Conservation (phyloP, 2,888 invertebrate species). For the Caenorhabditis parvicauda region DNA sequence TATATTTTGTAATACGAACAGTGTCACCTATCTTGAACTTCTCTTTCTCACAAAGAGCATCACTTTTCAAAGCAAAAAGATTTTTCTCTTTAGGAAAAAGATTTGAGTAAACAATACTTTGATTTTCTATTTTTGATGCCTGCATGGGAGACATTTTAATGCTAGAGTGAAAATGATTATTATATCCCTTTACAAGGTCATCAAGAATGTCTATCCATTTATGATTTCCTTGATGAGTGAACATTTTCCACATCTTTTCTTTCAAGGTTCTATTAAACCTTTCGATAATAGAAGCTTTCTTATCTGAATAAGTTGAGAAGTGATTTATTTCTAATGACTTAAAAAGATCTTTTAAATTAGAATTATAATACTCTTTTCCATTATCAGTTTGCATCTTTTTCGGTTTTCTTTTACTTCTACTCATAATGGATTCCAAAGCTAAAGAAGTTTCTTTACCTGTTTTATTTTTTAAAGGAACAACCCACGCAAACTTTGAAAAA, state of each 20-base stretch:
- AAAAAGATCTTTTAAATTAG: conserved; percentile 14
- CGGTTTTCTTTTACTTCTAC: conserved; percentile 28
- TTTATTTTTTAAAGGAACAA: conserved; percentile 24
- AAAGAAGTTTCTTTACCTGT: conserved; percentile 17
- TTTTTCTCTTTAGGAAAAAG: conserved; percentile 2
- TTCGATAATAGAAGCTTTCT: conserved; percentile 22
- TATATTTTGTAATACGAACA: conserved; percentile 23
- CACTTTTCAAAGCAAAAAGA: too few species aligned
- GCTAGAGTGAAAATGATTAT: conserved; percentile 25
- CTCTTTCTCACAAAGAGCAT: too few species aligned
- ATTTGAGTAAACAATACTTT: neutral
- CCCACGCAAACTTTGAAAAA: conserved; percentile 36
- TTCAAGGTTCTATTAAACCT: conserved; percentile 33
- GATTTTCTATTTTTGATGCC: conserved; percentile 6
- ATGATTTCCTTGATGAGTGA: conserved; percentile 29
- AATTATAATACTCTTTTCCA: conserved; percentile 21
- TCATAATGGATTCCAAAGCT: conserved; percentile 16
- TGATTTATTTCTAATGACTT: conserved; percentile 22
- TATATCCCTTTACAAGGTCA: conserved; percentile 20
- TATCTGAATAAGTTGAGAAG: conserved; percentile 19
- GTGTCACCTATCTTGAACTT: conserved; percentile 3
- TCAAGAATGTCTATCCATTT: conserved; percentile 25
- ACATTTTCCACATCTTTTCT: conserved; percentile 32
- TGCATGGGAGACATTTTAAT: conserved; percentile 26
- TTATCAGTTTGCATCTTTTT: conserved; percentile 27